These are phyloP conservation scores for Hybognathus amarus DNA, from an alignment of 2,797 vertebrate species.

Conservation along the genomic window DNA sequence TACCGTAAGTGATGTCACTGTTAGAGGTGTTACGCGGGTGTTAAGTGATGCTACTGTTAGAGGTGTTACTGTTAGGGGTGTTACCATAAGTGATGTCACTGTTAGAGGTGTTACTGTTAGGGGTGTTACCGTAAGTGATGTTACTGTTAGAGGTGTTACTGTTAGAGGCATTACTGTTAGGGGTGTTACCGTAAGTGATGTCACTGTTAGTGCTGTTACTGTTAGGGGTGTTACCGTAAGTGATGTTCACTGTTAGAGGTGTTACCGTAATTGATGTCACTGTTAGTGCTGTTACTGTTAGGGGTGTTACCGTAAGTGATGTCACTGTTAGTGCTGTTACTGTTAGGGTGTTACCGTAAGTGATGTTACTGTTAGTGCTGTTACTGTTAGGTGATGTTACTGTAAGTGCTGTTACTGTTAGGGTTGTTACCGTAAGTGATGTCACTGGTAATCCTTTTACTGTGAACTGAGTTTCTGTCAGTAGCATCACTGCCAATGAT, in stretches of 20 bases:
- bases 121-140: rapidly evolving
- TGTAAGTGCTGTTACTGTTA: neutral
- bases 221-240: neutral
- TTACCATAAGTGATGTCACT: neutral
- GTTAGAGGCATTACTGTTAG: neutral
- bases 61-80: neutral
- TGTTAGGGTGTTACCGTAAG: neutral
- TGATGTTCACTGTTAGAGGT: rapidly evolving
- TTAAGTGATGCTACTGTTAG: neutral
- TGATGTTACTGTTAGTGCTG: rapidly evolving
- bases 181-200: rapidly evolving
- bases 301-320: too few relatives aligned
- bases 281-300: too few relatives aligned
- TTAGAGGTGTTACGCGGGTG: neutral
- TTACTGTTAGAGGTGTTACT: neutral
- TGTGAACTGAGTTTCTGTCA: neutral
- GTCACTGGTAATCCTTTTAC: neutral
- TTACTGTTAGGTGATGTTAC: neutral
- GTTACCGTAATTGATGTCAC: too few relatives aligned
- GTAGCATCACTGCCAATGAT: neutral
- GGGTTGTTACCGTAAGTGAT: neutral
- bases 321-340: too few relatives aligned
- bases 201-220: neutral
- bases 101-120: neutral
- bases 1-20: rapidly evolving